phyloP scores from a whole-genome alignment of 2,113 vertebrate genomes.

The Cyanistes caeruleus region DNA sequence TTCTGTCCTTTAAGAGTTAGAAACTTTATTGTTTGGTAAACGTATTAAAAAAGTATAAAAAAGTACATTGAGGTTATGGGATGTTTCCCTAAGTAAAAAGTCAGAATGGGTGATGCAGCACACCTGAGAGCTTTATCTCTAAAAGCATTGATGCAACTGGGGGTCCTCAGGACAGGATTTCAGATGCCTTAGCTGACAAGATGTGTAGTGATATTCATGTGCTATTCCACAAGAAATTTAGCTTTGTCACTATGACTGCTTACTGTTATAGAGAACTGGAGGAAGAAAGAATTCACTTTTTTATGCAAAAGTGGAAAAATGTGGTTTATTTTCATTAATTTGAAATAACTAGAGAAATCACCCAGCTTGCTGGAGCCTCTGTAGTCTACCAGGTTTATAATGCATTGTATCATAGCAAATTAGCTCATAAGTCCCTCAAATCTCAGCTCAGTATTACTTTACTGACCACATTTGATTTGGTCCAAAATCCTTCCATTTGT shows the following conservation, averaged over 20 bases:
- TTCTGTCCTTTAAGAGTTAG: background rate
- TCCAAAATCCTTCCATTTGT: constrained; percentile 40
- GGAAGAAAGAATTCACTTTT: background rate
- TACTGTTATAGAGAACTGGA: background rate
- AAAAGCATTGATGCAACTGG: background rate
- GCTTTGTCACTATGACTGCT: constrained; percentile 20
- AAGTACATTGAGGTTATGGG: background rate
- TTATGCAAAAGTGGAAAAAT: background rate
- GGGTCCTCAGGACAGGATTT: background rate
- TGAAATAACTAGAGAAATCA: constrained; percentile 15
- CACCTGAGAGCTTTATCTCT: background rate
- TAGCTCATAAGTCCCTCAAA: constrained; percentile 41
- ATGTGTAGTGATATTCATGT: background rate
- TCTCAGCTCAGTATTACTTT: background rate
- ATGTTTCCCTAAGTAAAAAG: background rate
- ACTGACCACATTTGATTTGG: background rate
- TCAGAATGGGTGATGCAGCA: background rate
- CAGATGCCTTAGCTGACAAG: background rate
- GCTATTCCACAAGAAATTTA: constrained; percentile 26
- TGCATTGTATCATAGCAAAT: constrained; percentile 4
- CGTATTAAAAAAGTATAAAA: too few species aligned
- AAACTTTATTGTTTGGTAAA: background rate
- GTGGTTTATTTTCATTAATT: constrained; percentile 22
- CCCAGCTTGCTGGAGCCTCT: background rate
- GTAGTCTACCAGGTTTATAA: background rate